phyloP scores from a whole-genome alignment of 2,888 invertebrate species.

The Meliscaeva auricollis region DNA sequence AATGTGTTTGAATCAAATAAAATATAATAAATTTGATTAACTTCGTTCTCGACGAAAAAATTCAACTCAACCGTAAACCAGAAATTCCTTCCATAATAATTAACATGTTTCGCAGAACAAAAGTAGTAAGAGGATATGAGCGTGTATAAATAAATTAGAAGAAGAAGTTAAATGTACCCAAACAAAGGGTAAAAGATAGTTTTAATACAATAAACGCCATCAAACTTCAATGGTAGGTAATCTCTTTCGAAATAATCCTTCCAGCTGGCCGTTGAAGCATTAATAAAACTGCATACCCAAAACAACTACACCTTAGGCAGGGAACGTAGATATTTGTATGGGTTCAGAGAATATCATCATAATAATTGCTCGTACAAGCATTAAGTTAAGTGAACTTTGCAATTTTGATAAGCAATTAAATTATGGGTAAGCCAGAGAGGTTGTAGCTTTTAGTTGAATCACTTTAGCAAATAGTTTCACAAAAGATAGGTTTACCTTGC shows the following conservation, averaged over 20 bases:
- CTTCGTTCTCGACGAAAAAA: too few species aligned
- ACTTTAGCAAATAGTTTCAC: conserved; percentile 43
- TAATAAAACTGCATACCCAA: conserved; percentile 48
- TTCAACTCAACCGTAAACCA: neutral
- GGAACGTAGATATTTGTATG: neutral
- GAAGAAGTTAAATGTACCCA: neutral
- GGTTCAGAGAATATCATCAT: conserved; percentile 16
- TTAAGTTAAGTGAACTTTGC: conserved; percentile 74
- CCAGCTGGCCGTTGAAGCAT: conserved; percentile 39
- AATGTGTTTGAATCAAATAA: too few species aligned
- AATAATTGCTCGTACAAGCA: conserved; percentile 63
- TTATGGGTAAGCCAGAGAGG: conserved; percentile 35
- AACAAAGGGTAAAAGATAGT: conserved; percentile 44
- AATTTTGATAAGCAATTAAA: conserved; percentile 74
- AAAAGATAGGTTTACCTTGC: conserved; percentile 8
- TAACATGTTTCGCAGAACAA: conserved; percentile 28
- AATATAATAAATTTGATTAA: too few species aligned
- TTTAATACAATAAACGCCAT: conserved; percentile 41
- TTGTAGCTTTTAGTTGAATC: conserved; percentile 45
- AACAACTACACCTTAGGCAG: conserved; percentile 20
- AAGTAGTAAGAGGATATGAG: conserved; percentile 44
- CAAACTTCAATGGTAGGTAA: conserved; percentile 64
- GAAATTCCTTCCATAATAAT: conserved; percentile 27
- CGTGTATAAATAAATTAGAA: conserved; percentile 54
- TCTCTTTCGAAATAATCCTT: conserved; percentile 32